A percentile compares a stretch with the other conserved stretches of the same genome.
These are phyloP conservation scores for Choloepus hoffmanni DNA, from an alignment of 2,113 vertebrate genomes.

Conservation along the genomic window DNA sequence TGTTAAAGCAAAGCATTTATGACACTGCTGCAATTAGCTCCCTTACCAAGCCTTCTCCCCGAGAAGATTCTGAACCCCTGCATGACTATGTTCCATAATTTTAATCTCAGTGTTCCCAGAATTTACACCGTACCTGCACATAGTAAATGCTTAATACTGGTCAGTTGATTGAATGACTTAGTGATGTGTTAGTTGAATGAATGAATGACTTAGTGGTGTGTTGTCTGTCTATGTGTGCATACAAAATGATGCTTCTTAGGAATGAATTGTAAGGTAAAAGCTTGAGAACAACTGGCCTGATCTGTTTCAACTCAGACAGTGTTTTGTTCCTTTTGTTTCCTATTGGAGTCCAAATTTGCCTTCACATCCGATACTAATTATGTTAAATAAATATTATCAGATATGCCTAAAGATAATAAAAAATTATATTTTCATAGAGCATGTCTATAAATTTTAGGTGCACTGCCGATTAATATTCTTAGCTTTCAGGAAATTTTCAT, in stretches of 20 bases:
- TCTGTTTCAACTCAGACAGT: background rate
- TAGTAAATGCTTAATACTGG: too few species aligned
- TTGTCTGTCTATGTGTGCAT: background rate
- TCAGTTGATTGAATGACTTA: too few species aligned
- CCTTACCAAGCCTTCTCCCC: background rate
- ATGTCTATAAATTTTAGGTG: background rate
- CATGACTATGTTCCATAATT: background rate
- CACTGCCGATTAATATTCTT: background rate
- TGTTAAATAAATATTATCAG: too few species aligned
- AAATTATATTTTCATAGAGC: background rate
- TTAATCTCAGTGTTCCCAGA: background rate
- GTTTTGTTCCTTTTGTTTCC: background rate
- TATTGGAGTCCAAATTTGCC: background rate
- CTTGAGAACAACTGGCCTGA: background rate
- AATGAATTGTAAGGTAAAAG: background rate
- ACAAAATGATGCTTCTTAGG: background rate
- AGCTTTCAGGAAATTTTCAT: background rate
- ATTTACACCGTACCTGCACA: background rate
- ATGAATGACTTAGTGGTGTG: background rate
- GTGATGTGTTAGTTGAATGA: background rate
- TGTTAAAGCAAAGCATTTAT: background rate
- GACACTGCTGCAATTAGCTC: background rate
- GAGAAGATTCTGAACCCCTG: background rate
- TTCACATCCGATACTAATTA: background rate
- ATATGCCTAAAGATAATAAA: background rate